These are phyloP conservation scores for Rhagologus leucostigma DNA, from an alignment of 2,113 vertebrate species.

Conservation along the genomic window DNA sequence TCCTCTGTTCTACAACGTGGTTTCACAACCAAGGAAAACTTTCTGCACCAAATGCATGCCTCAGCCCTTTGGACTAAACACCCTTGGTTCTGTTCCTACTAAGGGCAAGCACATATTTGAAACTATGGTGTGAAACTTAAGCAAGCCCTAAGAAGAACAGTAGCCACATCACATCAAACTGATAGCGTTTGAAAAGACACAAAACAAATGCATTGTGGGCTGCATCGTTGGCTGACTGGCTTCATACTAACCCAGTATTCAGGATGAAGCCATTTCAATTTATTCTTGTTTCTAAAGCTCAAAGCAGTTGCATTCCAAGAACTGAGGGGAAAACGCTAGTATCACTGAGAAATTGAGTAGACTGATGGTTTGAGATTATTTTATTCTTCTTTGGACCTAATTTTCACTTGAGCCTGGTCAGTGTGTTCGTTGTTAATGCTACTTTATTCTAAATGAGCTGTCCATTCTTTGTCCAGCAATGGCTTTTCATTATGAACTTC, in stretches of 20 bases:
- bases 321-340: background rate
- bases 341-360: background rate
- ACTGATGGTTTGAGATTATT: background rate
- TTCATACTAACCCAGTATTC: background rate
- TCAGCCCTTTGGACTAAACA: background rate
- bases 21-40: background rate
- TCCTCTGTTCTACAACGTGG: background rate
- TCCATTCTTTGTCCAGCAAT: background rate
- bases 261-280: background rate
- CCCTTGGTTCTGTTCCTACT: background rate
- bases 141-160: background rate
- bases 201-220: background rate
- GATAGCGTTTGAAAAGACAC: background rate
- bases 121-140: background rate
- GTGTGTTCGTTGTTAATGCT: background rate
- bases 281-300: background rate
- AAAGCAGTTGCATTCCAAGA: background rate
- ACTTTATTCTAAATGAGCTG: background rate
- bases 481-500: background rate
- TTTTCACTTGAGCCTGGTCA: background rate
- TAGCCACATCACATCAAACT: background rate
- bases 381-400: background rate
- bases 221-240: rapidly evolving
- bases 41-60: background rate
- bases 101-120: background rate